A percentile compares a stretch with the other conserved stretches of the same genome.
Evolutionary conservation across 1,140 invertebrate species (phyloP).

Genomic region (silkworm (Bombyx mori)): DNA sequence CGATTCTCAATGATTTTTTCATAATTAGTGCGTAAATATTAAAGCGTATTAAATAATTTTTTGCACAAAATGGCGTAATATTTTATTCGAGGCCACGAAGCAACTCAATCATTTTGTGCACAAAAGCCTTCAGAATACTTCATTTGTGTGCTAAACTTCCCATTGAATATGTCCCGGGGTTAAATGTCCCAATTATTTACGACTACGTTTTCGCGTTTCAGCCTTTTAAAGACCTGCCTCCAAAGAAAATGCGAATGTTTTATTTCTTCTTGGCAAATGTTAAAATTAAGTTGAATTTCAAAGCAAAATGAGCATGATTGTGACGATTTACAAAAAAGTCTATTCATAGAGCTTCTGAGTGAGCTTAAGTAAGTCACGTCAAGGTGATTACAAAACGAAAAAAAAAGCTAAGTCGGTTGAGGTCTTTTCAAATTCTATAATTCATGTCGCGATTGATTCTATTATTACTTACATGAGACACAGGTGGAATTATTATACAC

Average conservation of each 20-base stretch:
- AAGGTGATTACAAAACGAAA: no score
- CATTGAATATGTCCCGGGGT: conserved; percentile 15
- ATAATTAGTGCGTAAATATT: no score
- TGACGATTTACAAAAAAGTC: not conserved
- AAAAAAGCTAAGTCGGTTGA: no score
- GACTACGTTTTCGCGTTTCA: conserved; percentile 15
- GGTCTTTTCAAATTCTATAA: no score
- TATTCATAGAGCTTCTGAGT: no score
- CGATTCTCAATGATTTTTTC: no score
- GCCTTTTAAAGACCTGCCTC: conserved; percentile 15
- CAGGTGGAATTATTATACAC: no score
- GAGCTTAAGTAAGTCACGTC: no score
- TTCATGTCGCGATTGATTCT: no score
- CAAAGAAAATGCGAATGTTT: conserved; percentile 21
- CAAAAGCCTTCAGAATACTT: conserved; percentile 13
- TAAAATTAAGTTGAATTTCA: conserved; percentile 23
- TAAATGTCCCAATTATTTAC: conserved; percentile 30
- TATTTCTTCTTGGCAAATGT: conserved; percentile 19
- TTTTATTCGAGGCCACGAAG: not conserved
- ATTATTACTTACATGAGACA: no score
- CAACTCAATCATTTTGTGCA: conserved; percentile 9
- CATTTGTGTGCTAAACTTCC: conserved; percentile 12
- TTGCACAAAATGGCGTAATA: no score
- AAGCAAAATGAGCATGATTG: conserved; percentile 12
- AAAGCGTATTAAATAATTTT: no score